phyloP scores from a whole-genome alignment of 35 echinoderm and acorn worm genomes.

The Heliocidaris erythrogramma region DNA sequence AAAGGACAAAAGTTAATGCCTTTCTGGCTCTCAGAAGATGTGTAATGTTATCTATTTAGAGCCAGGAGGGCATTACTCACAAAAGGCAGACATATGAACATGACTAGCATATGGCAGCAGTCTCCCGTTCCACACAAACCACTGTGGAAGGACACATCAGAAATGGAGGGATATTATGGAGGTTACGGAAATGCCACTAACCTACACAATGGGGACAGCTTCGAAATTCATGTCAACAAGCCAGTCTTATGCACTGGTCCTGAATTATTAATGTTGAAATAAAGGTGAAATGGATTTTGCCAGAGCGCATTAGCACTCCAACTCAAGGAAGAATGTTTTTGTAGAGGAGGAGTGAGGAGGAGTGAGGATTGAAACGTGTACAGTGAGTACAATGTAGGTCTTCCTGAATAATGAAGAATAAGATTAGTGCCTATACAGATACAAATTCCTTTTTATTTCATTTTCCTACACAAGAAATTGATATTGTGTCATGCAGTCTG shows the following conservation, averaged over 20 bases:
- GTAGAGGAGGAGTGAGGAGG: background rate
- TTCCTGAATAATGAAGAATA: too few relatives aligned
- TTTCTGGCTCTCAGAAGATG: too few relatives aligned
- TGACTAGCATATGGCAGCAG: background rate
- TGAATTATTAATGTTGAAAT: background rate
- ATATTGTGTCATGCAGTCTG: too few relatives aligned
- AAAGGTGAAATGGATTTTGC: background rate
- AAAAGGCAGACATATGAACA: too few relatives aligned
- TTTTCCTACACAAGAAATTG: too few relatives aligned
- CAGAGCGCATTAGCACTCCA: background rate
- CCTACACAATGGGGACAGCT: background rate
- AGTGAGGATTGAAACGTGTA: background rate
- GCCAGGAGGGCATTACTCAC: too few relatives aligned
- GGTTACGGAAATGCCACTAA: background rate
- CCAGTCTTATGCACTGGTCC: background rate
- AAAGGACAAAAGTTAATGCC: too few relatives aligned
- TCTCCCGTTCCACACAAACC: background rate
- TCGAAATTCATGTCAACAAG: background rate
- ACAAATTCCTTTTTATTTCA: too few relatives aligned
- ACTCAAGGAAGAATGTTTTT: background rate
- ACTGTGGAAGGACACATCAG: background rate
- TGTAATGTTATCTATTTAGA: too few relatives aligned
- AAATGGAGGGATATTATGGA: background rate
- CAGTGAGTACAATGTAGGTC: background rate
- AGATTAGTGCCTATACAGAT: too few relatives aligned